These are phyloP conservation scores for Limenitis camilla DNA, from an alignment of 2,888 invertebrate species.

Conservation along the genomic window DNA sequence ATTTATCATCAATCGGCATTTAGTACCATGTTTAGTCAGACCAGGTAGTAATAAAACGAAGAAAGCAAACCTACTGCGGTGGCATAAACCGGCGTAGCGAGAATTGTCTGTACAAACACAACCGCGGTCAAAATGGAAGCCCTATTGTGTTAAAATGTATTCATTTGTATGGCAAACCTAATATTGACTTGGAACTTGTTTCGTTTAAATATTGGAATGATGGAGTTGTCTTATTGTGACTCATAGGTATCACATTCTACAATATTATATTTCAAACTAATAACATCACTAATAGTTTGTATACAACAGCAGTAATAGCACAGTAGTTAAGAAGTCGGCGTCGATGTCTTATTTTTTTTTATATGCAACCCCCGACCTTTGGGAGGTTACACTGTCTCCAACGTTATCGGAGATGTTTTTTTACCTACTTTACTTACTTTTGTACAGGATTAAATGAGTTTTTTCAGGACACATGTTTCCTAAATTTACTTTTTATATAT, in stretches of 20 bases:
- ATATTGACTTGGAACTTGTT: constrained; percentile 71
- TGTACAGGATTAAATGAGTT: too few relatives aligned
- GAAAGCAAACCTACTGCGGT: constrained; percentile 46
- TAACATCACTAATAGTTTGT: too few relatives aligned
- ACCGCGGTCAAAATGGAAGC: constrained; percentile 68
- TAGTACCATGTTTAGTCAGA: constrained; percentile 25
- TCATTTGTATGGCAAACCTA: constrained; percentile 69
- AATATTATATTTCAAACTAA: neutral
- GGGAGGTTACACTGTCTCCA: too few relatives aligned
- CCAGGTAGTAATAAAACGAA: constrained; percentile 40
- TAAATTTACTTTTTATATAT: too few relatives aligned
- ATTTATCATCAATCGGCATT: constrained; percentile 10
- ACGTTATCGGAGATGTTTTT: too few relatives aligned
- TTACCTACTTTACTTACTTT: too few relatives aligned
- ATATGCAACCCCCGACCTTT: too few relatives aligned
- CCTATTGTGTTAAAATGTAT: constrained; percentile 70
- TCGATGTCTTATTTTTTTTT: too few relatives aligned
- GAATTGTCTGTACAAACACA: constrained; percentile 67
- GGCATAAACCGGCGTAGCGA: constrained; percentile 53
- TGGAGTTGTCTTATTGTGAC: constrained; percentile 45
- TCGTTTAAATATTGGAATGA: constrained; percentile 48
- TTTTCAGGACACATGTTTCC: too few relatives aligned
- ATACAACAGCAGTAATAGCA: too few relatives aligned
- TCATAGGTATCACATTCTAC: constrained; percentile 18
- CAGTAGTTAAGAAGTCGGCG: too few relatives aligned